Base-by-base conservation (phyloP, 2,113 vertebrate species). In the Phaethon lepturus region DNA sequence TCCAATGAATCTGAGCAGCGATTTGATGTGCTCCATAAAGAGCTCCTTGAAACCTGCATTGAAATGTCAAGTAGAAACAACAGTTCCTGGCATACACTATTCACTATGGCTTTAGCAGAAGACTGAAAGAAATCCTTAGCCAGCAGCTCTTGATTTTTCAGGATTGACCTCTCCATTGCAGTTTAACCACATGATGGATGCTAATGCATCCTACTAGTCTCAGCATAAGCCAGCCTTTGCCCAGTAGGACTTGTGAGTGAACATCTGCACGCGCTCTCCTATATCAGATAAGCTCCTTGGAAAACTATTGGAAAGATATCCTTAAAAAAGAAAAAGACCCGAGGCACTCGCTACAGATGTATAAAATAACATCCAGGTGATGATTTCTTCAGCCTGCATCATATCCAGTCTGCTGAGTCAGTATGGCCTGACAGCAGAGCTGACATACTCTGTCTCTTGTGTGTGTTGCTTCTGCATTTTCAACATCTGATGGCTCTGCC, bases 71-170 rank as follows among this genome's bases (percentile, higher is more conserved):
- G 31, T 55, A 74, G 67, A 55, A 95, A 45, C n/a, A 88, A 24
- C 33, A 69, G 17, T 42, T 92, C 59, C 64, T 93, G 72, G 38
- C 68, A 24, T 55, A 20, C 1, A 1, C 7, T 66, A 4, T 80
- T 88, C 38, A 26, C 19, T 31, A 24, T 84, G 68, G 49, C 64
- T 93, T 94, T 52, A 84, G 75, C 49, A 85, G 82, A 69, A 90
- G 63, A 22, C 63, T 83, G 59, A 66, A 92, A 63, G 59, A 66
- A 92, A 63, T 63, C 47, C 72, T 77, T 81, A 63, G 25, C 79
- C 88, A 88, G 50, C 58, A 42, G 13, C 55, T 91, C 89, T 80
- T 74, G 52, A 35, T 87, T 93, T 89, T 86, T 81, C 56, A 52
- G 69, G 56, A 44, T 12, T 89, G 89, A 94, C 56, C 73, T 87